A percentile compares a stretch with the other conserved stretches of the same genome.
Conservation (phyloP, 2,888 invertebrate species). For the Cephus nigrinus region DNA sequence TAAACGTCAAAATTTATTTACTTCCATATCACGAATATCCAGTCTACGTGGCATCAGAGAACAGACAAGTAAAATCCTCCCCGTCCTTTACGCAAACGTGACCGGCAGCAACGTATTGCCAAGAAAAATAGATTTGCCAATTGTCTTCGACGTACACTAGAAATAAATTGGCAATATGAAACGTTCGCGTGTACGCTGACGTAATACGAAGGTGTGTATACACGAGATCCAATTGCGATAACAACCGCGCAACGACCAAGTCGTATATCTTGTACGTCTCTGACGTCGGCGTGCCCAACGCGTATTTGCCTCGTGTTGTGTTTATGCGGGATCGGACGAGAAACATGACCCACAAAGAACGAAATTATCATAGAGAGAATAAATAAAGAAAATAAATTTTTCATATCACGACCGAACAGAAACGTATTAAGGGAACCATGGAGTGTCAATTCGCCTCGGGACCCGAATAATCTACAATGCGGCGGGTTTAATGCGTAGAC, state of each 20-base stretch:
- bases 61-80: neutral
- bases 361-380: neutral
- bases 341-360: neutral
- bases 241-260: neutral
- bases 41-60: neutral
- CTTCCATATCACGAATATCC: neutral
- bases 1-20: neutral
- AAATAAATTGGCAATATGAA: neutral
- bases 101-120: neutral
- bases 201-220: neutral
- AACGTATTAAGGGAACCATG: neutral
- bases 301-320: neutral
- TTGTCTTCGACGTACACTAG: neutral
- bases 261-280: neutral
- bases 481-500: neutral
- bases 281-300: neutral
- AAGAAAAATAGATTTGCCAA: neutral
- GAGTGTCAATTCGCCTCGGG: neutral
- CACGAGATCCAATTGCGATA: neutral
- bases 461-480: slow-evolving; percentile 14
- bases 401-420: neutral
- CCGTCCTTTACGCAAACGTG: neutral
- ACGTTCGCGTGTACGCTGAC: neutral
- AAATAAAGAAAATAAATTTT: neutral
- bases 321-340: neutral